Percentiles rank a stretch among this genome's conserved stretches.
phyloP scores from a whole-genome alignment of 2,113 vertebrate species.

The Emydocephalus ijimae region DNA sequence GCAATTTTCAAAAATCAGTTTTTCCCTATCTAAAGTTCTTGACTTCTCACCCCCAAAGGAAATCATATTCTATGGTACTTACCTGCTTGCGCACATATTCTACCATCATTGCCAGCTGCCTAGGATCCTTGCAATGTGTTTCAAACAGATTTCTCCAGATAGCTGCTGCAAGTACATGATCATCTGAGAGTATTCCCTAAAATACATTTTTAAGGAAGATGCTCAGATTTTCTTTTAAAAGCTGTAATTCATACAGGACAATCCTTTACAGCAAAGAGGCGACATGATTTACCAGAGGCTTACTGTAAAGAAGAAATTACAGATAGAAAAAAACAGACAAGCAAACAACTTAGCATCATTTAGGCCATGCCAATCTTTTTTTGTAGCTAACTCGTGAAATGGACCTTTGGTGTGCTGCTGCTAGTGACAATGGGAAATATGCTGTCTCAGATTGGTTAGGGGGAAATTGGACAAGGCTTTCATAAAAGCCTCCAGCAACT shows the following conservation, averaged over 20 bases:
- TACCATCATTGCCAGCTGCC: slow-evolving; percentile 88
- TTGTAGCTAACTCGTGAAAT: neutral
- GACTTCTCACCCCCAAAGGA: neutral
- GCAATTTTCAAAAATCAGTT: neutral
- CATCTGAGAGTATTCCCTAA: slow-evolving; percentile 91
- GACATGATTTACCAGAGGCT: neutral
- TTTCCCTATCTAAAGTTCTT: neutral
- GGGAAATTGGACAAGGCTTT: neutral
- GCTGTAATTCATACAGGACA: neutral
- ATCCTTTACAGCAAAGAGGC: neutral
- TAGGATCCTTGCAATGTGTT: slow-evolving; percentile 86
- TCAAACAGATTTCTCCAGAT: slow-evolving; percentile 95
- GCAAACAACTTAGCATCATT: neutral
- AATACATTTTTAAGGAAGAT: slow-evolving; percentile 23
- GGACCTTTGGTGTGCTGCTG: neutral
- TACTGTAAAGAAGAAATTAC: neutral
- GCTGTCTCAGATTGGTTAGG: neutral
- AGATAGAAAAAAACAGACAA: neutral
- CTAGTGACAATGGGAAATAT: neutral
- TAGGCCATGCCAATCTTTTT: neutral
- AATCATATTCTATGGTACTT: rapidly evolving
- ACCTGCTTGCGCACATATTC: slow-evolving; percentile 99
- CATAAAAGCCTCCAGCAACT: neutral
- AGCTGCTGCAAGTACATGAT: slow-evolving; percentile 85
- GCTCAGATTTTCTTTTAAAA: neutral